Percentiles rank a stretch among this genome's conserved stretches.
These are phyloP conservation scores for Julus scandinavius DNA, from an alignment of 2,888 invertebrate genomes.

Conservation along the genomic window DNA sequence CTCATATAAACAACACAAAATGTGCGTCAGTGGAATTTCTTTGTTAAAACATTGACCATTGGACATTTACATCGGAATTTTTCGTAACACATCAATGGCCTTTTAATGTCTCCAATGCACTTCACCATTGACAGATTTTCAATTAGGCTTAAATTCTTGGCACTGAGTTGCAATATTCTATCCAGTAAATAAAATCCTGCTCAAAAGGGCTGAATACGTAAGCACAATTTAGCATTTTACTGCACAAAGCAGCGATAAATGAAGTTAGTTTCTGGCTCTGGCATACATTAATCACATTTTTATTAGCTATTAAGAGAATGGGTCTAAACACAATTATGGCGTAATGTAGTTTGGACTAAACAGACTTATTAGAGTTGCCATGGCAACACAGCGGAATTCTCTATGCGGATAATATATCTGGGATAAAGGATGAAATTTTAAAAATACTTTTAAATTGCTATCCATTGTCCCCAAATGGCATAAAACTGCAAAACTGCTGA, in stretches of 20 bases:
- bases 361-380: background rate
- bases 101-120: background rate
- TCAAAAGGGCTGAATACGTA: background rate
- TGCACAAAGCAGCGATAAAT: constrained; percentile 6
- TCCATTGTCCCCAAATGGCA: background rate
- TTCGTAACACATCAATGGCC: background rate
- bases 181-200: background rate
- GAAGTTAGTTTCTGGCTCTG: background rate
- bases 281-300: constrained; percentile 3
- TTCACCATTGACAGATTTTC: background rate
- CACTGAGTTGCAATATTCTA: background rate
- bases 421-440: background rate
- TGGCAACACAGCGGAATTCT: background rate
- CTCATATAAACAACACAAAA: background rate
- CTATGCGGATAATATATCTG: background rate
- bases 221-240: background rate
- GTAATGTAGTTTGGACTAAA: background rate
- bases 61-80: background rate
- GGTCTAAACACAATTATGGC: constrained; percentile 3
- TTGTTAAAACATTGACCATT: background rate
- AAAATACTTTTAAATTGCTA: background rate
- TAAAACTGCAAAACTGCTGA: background rate
- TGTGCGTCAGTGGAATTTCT: background rate
- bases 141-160: background rate
- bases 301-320: constrained; percentile 3